Percentiles rank a stretch among this genome's conserved stretches.
These are phyloP conservation scores for Petrolisthes manimaculis DNA, from an alignment of 2,888 invertebrate genomes.

Conservation along the genomic window DNA sequence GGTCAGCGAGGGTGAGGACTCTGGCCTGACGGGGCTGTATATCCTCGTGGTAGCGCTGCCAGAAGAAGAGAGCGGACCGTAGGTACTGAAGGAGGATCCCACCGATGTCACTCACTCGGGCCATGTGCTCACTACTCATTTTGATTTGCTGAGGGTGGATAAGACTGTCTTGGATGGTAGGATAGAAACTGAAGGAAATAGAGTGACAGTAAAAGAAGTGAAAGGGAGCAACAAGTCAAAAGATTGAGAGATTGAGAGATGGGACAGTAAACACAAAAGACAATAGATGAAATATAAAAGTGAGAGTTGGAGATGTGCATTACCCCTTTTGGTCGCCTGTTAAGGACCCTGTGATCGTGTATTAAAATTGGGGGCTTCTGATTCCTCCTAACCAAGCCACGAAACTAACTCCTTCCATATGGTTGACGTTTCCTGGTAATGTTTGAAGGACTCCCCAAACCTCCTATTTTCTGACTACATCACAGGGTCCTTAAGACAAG, in stretches of 20 bases:
- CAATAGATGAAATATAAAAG: background rate
- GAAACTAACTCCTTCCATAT: too few relatives aligned
- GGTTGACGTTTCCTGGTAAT: too few relatives aligned
- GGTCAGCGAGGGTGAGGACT: constrained; percentile 46
- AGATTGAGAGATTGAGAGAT: background rate
- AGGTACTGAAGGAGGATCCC: constrained; percentile 53
- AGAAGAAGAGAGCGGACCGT: constrained; percentile 51
- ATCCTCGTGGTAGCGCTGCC: constrained; percentile 62
- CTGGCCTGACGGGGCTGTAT: constrained; percentile 53
- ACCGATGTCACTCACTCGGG: constrained; percentile 64
- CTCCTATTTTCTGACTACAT: too few relatives aligned
- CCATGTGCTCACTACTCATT: constrained; percentile 63
- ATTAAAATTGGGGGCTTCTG: too few relatives aligned
- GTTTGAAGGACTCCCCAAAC: too few relatives aligned
- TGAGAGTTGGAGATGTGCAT: background rate
- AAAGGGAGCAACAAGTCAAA: background rate
- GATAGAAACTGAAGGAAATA: background rate
- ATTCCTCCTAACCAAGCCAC: too few relatives aligned
- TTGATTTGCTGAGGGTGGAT: constrained; percentile 56
- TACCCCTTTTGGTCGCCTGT: too few relatives aligned
- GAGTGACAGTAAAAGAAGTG: too few relatives aligned
- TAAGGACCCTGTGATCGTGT: too few relatives aligned
- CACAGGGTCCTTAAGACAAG: too few relatives aligned
- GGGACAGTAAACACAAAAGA: background rate
- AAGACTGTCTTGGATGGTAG: background rate